Conservation (phyloP, 2,113 vertebrate genomes). For the Sebastes fasciatus region DNA sequence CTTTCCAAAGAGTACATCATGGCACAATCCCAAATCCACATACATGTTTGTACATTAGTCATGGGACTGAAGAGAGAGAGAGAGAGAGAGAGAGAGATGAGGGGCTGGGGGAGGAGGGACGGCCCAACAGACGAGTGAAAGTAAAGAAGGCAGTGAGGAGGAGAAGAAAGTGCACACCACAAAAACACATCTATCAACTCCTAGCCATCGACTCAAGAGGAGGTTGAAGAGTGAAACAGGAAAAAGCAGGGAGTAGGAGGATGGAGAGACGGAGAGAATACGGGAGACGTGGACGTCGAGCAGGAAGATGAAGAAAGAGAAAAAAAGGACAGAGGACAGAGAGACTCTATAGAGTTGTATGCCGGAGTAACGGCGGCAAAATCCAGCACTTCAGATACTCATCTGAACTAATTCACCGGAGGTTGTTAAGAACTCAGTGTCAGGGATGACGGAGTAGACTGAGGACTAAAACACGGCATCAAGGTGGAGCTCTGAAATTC, state of each 20-base stretch:
- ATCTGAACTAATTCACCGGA: not conserved
- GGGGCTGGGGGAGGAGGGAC: slow-evolving; percentile 45
- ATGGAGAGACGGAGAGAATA: slow-evolving; percentile 30
- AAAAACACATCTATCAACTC: slow-evolving; percentile 28
- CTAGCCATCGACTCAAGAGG: slow-evolving; percentile 18
- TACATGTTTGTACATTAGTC: not conserved
- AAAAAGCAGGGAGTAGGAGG: slow-evolving; percentile 10
- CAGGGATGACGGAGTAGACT: not conserved
- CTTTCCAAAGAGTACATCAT: not conserved
- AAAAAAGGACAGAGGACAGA: slow-evolving; percentile 18
- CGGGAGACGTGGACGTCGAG: slow-evolving; percentile 7
- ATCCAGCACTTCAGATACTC: not conserved
- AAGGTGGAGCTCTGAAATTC: not conserved
- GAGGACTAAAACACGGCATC: not conserved
- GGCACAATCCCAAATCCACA: slow-evolving; percentile 8
- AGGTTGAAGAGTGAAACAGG: slow-evolving; percentile 19
- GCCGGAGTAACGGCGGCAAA: not conserved
- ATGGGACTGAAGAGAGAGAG: slow-evolving; percentile 47
- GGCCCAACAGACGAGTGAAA: slow-evolving; percentile 62
- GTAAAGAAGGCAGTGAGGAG: slow-evolving; percentile 33
- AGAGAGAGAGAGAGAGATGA: slow-evolving; percentile 70
- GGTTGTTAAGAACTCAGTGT: not conserved
- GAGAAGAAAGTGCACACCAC: slow-evolving; percentile 38
- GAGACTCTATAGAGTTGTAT: not conserved
- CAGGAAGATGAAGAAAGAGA: slow-evolving; percentile 24